phyloP scores from a whole-genome alignment of 2,888 invertebrate species.

The Sceliomorpha sp. region DNA sequence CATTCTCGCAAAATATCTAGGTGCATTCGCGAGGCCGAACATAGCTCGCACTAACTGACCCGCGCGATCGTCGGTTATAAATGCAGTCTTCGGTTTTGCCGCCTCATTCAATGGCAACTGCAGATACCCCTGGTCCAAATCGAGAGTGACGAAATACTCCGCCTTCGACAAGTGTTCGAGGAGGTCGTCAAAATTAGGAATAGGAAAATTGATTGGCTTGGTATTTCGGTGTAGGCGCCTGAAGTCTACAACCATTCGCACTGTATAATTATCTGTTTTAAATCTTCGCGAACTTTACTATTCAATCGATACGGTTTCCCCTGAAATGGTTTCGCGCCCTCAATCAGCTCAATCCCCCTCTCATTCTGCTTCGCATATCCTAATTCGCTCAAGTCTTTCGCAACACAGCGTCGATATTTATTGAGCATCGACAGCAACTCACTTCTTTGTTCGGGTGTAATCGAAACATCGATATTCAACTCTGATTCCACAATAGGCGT shows the following conservation, averaged over 20 bases:
- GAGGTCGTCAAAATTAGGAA: constrained; percentile 35
- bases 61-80: constrained; percentile 33
- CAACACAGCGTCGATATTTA: constrained; percentile 21
- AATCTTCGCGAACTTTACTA: constrained; percentile 19
- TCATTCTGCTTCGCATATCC: constrained; percentile 12
- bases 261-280: constrained; percentile 24
- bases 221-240: constrained; percentile 26
- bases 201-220: constrained; percentile 12
- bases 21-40: constrained; percentile 35
- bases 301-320: constrained; percentile 37
- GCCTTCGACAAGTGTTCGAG: constrained; percentile 17
- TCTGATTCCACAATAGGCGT: constrained; percentile 1
- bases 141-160: constrained; percentile 19
- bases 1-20: constrained; percentile 27
- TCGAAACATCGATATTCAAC: background rate
- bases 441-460: constrained; percentile 4
- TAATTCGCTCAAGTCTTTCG: constrained; percentile 10
- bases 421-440: constrained; percentile 9
- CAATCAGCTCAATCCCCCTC: constrained; percentile 39
- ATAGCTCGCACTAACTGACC: constrained; percentile 36
- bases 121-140: constrained; percentile 28
- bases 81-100: constrained; percentile 31
- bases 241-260: constrained; percentile 41
- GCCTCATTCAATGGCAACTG: constrained; percentile 25
- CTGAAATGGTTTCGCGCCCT: constrained; percentile 4